phyloP scores from a whole-genome alignment of 1,140 invertebrate species.

The Ceratina calcarata region DNA sequence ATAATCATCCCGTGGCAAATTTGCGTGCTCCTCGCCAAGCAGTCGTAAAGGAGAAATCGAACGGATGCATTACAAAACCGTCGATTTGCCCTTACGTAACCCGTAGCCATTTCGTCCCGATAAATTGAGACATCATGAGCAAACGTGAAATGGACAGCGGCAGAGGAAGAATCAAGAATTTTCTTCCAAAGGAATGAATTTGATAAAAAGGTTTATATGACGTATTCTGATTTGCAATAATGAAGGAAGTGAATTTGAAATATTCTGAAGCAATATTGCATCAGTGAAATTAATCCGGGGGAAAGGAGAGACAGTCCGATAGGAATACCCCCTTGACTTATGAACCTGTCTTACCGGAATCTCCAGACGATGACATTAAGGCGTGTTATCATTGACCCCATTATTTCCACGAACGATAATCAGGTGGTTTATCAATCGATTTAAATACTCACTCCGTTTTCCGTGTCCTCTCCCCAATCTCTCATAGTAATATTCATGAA shows the following conservation, averaged over 20 bases:
- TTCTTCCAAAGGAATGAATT: no score
- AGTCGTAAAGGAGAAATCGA: constrained; percentile 24
- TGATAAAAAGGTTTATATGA: background rate
- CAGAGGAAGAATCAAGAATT: background rate
- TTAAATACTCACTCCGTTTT: constrained; percentile 4
- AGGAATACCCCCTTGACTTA: constrained; percentile 4
- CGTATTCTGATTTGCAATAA: background rate
- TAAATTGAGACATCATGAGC: background rate
- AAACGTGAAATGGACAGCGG: background rate
- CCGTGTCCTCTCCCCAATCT: background rate
- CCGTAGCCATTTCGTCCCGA: background rate
- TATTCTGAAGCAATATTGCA: background rate
- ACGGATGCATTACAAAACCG: constrained; percentile 25
- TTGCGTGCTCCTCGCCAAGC: background rate
- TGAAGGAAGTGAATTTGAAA: no score
- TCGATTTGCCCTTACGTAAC: constrained; percentile 16
- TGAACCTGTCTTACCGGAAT: constrained; percentile 9
- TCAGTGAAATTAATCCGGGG: background rate
- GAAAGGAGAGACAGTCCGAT: background rate
- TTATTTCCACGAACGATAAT: constrained; percentile 40
- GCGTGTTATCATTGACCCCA: background rate
- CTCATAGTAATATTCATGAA: background rate
- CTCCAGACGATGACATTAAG: background rate
- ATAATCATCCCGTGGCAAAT: background rate
- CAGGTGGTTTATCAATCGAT: background rate